Percentiles rank a stretch among this genome's conserved stretches.
Conservation (phyloP, 2,888 invertebrate species). For the Dryocosmus kuriphilus region DNA sequence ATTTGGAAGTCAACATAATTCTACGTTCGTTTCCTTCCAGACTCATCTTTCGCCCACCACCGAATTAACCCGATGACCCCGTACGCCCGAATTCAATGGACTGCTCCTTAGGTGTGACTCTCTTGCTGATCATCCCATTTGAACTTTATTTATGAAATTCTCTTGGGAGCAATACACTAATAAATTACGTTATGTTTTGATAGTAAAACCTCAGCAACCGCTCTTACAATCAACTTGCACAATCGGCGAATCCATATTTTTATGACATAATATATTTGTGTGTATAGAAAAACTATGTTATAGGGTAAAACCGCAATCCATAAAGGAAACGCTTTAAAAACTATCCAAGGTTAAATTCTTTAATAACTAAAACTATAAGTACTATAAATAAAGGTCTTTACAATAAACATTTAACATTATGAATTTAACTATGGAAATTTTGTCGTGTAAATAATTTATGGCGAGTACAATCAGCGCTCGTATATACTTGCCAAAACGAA, state of each 20-base stretch:
- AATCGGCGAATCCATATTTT: not conserved
- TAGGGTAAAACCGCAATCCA: not conserved
- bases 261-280: not conserved
- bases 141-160: conserved; percentile 62
- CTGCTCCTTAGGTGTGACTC: conserved; percentile 63
- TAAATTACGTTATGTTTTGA: not conserved
- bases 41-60: conserved; percentile 51
- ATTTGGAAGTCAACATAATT: conserved; percentile 9
- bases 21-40: conserved; percentile 2
- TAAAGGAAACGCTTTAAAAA: not conserved
- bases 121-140: conserved; percentile 25
- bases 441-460: conserved; percentile 34
- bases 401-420: conserved; percentile 2
- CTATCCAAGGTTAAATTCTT: not conserved
- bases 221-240: not conserved
- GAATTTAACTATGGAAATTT: not conserved
- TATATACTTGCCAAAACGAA: conserved; percentile 19
- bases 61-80: conserved; percentile 48
- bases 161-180: not conserved
- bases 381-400: not conserved
- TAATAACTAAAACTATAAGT: not conserved
- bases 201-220: not conserved
- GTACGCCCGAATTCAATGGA: conserved; percentile 60
- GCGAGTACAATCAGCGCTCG: conserved; percentile 20
- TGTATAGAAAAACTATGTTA: not conserved